A percentile compares a stretch with the other conserved stretches of the same genome.
Evolutionary conservation across 2,888 invertebrate genomes (phyloP).

Genomic region (Watsonalla binaria): DNA sequence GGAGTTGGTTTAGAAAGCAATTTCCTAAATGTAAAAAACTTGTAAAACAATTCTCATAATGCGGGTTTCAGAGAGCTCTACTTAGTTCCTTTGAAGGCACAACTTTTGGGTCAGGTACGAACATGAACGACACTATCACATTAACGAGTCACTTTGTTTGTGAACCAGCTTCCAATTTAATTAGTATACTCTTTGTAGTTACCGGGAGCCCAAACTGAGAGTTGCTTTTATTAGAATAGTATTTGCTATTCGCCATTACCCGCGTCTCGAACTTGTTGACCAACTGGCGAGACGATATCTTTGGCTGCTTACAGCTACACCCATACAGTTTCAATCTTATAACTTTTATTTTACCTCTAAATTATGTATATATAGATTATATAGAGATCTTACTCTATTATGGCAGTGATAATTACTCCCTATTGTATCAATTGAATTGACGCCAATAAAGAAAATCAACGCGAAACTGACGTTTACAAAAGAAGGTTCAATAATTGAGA

Average conservation of each 20-base stretch:
- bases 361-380: no score
- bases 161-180: constrained; percentile 54
- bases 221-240: constrained; percentile 7
- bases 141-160: constrained; percentile 55
- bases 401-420: no score
- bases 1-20: constrained; percentile 13
- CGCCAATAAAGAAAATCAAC: no score
- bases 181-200: constrained; percentile 38
- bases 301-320: no score
- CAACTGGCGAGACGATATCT: background rate
- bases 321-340: no score
- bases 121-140: constrained; percentile 53
- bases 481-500: no score
- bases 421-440: no score
- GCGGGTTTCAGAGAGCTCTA: constrained; percentile 23
- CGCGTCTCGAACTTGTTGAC: background rate
- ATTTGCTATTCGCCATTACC: constrained; percentile 1
- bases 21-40: constrained; percentile 33
- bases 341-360: no score
- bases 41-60: constrained; percentile 39
- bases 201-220: constrained; percentile 6
- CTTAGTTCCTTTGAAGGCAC: constrained; percentile 35
- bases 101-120: constrained; percentile 55
- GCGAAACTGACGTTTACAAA: no score
- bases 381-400: no score